Percentiles rank a stretch among this genome's conserved stretches.
Evolutionary conservation across 1,140 invertebrate species (phyloP).

Genomic region (Pemphigus obesinymphae): DNA sequence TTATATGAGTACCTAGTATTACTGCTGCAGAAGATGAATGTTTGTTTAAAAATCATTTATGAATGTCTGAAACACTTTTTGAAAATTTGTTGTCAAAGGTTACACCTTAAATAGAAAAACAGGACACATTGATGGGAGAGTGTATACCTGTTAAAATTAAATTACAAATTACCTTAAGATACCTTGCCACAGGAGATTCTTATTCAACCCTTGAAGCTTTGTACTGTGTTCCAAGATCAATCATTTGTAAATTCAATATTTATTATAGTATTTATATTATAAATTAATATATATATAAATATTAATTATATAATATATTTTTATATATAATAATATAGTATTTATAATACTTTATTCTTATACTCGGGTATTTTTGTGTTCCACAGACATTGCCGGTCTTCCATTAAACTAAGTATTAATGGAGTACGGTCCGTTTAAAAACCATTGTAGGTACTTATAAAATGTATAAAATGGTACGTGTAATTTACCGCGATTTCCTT

Average conservation of each 20-base stretch:
- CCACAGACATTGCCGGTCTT: not conserved
- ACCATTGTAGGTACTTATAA: not conserved
- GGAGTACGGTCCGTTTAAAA: not conserved
- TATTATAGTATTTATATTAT: too few species aligned
- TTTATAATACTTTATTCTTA: not conserved
- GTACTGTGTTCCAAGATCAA: slow-evolving; percentile 21
- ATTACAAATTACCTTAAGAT: slow-evolving; percentile 8
- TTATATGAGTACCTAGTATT: too few species aligned
- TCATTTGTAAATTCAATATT: not conserved
- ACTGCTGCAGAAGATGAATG: too few species aligned
- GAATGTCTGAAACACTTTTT: too few species aligned
- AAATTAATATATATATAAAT: too few species aligned
- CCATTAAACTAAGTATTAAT: not conserved
- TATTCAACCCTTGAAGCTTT: slow-evolving; percentile 14
- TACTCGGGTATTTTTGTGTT: not conserved
- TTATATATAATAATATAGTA: too few species aligned
- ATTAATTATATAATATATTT: too few species aligned
- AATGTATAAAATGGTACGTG: too few species aligned
- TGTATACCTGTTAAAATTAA: slow-evolving; percentile 6
- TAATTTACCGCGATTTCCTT: not conserved
- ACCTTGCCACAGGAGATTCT: slow-evolving; percentile 12
- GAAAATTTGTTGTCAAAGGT: too few species aligned
- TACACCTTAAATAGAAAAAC: too few species aligned
- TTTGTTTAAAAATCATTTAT: too few species aligned
- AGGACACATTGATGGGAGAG: slow-evolving; percentile 5